Evolutionary conservation across 2,888 invertebrate genomes (phyloP), one percentile per base, ranked within the genome.

Genomic region (Sminthurides aquaticus): DNA sequence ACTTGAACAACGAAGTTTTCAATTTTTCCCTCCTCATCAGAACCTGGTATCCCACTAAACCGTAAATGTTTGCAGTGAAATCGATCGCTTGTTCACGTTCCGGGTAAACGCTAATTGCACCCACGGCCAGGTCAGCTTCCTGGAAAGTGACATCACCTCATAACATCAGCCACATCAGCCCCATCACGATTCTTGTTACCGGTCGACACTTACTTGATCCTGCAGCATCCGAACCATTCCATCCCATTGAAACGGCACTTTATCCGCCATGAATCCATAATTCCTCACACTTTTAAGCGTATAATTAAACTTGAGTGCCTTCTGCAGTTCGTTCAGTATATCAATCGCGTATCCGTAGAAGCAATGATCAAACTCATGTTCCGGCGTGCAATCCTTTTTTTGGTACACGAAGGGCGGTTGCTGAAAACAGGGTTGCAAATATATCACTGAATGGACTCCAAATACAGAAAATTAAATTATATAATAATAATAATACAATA

Each of bases 21-120:
- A 90, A 87, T 75, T 87, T 87, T 0, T 93, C 91, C 72, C 91
- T 85, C 77, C 88, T 89, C 93, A 97, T 96, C 78, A 98, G 84
- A 24, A 54, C 28, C 20, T 55, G 56, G 48, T 24, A 55, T 3
- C 98, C 98, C 0, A 98, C 97, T 71, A 97, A 83, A 81, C 98
- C 98, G 79, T 98, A 98, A 78, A 94, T 97, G 0, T 98, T 97
- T 0, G 98, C 94, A 0, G 98, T 98, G 78, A 97, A 98, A 79
- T 98, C 98, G 1, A 98, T 92, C 0, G 96, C 94, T 76, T 91
- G 91, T 80, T 96, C 96, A 48, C 98, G 82, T 71, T 83, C 83
- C 0, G 97, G 96, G 93, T 96, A 97, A 0, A 98, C 96, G 0
- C 95, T 93, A 77, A 98, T 83, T 0, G 96, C 91, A 1, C 93